Base-by-base conservation (phyloP, 2,888 invertebrate genomes). In the Lymantria dispar region DNA sequence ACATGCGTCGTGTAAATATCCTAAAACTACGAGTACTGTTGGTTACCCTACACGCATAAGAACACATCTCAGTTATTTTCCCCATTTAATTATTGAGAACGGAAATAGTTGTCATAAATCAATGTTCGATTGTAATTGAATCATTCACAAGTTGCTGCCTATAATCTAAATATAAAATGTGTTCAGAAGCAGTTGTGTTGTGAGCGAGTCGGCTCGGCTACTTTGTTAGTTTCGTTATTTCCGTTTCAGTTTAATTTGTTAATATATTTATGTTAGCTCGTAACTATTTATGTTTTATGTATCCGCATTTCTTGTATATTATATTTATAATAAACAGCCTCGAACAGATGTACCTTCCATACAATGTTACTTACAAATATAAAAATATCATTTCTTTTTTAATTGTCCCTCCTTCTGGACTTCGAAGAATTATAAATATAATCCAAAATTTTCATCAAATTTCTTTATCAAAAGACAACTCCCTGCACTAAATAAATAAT, bases 1-100 rank as follows among this genome's bases (percentile, higher is more conserved):
- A n/a, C n/a, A n/a, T n/a, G n/a, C n/a, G n/a, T n/a, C 22, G 22
- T 33, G 33, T 33, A 10, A 33, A 33, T 33, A 10, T 33, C 33
- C 38, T 2, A 2, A 12, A 12, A n/a, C 7, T 8, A n/a, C 1
- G 1, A 7, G 7, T 12, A 38, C 1, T 7, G n/a, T n/a, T 38
- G 38, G 38, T 38, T 3, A 38, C 38, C 7, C 38, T 10, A 15
- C n/a, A n/a, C 15, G 14, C 45, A 51, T 15, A 38, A 52, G 44
- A 54, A 43, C 48, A 54, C 49, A 45, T 46, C 47, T 38, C 39
- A 47, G 50, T 53, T 60, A 53, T 65, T 67, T 66, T 62, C 55
- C n/a, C 52, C 48, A 56, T 68, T 7, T 60, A 66, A 66, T 66
- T 60, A 65, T 60, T 48, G 12, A 47, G 52, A 62, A 50, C 68